Percentiles rank a stretch among this genome's conserved stretches.
Conservation (phyloP, 2,113 vertebrate genomes). For the Turdus rufiventris region DNA sequence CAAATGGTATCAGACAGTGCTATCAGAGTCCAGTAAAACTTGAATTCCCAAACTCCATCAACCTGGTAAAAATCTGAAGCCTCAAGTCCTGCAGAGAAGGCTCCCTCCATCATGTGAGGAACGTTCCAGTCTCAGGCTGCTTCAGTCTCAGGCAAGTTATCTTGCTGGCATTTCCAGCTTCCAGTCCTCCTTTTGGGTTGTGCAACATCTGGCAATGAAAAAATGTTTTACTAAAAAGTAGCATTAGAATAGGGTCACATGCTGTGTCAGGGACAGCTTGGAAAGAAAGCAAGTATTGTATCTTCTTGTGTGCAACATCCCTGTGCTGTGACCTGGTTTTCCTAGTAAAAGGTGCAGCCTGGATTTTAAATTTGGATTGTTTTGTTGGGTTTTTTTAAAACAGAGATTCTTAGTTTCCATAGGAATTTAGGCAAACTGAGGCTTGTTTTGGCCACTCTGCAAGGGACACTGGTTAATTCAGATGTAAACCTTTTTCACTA, state of each 20-base stretch:
- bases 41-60: background rate
- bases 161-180: background rate
- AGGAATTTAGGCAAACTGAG: background rate
- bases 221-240: background rate
- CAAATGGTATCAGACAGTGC: background rate
- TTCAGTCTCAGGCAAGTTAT: background rate
- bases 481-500: background rate
- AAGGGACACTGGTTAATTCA: background rate
- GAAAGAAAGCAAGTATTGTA: constrained; percentile 11
- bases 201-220: background rate
- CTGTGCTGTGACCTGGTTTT: background rate
- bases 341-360: background rate
- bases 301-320: background rate
- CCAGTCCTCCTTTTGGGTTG: background rate
- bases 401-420: background rate
- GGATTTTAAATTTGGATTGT: background rate
- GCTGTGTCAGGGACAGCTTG: background rate
- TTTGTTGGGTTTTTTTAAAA: background rate
- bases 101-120: background rate
- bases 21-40: background rate
- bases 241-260: background rate
- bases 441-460: background rate
- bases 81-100: background rate
- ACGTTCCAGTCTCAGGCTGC: background rate
- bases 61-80: background rate